These are phyloP conservation scores for Apodemia duryi DNA, from an alignment of 2,888 invertebrate species.

Conservation along the genomic window DNA sequence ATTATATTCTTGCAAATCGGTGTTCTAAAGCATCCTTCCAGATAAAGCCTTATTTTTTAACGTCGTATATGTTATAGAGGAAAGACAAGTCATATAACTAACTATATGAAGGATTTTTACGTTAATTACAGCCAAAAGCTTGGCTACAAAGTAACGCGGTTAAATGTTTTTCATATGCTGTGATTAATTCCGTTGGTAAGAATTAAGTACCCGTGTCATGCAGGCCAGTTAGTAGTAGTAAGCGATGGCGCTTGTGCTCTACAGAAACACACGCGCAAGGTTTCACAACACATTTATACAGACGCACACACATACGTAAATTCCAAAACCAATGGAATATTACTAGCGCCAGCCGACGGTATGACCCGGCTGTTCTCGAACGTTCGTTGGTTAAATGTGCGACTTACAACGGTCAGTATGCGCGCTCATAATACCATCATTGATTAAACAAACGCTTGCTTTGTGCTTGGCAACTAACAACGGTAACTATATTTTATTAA, in stretches of 20 bases:
- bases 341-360: slow-evolving; percentile 43
- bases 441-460: neutral
- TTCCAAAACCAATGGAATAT: slow-evolving; percentile 64
- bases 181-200: slow-evolving; percentile 3
- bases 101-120: too few species aligned
- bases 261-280: slow-evolving; percentile 34
- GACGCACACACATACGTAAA: slow-evolving; percentile 39
- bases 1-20: too few species aligned
- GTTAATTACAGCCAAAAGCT: neutral
- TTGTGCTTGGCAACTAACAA: neutral
- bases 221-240: neutral
- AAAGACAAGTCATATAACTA: too few species aligned
- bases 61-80: too few species aligned
- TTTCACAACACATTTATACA: slow-evolving; percentile 34
- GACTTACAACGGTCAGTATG: slow-evolving; percentile 26
- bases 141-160: neutral
- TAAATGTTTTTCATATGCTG: neutral
- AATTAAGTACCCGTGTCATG: neutral
- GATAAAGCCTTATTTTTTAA: too few species aligned
- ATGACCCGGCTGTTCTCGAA: slow-evolving; percentile 50
- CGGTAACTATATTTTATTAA: neutral
- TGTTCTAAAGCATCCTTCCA: too few species aligned
- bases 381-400: slow-evolving; percentile 39
- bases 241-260: neutral
- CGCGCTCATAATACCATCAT: slow-evolving; percentile 9